Evolutionary conservation across 2,797 vertebrate genomes (phyloP), one percentile per base, ranked within the genome.

Genomic region (Leptatherina wallacei): DNA sequence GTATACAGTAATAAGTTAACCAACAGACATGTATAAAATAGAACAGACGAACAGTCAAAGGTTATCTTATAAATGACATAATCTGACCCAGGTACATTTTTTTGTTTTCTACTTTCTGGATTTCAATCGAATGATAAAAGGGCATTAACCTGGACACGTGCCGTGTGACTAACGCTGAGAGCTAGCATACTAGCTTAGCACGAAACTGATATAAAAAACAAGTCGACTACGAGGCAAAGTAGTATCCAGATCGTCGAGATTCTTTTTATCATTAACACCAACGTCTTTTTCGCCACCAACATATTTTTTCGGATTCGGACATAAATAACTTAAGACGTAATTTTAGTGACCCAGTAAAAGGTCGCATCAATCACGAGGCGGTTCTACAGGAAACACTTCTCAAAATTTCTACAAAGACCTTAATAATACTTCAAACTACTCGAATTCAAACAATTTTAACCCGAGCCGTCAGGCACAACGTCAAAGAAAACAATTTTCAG

Each of bases 131-230:
- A 36, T 6, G 29, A 14, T 35, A 4, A 14, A 27, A 42, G 65
- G 40, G 59, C 68, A 56, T 16, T 61, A 67, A 68, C 54, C 33
- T 35, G 51, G 61, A 55, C 89, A 88, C 89, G 85, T 89, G 87
- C 64, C 54, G 18, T 29, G 2, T 14, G 18, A 71, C 42, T 38
- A 35, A 62, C 24, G 42, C 35, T 71, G 71, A 22, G 22, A 49
- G 64, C 47, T 81, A 78, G 61, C 56, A 47, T 16, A 65, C 55
- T 61, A 65, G 56, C 65, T 10, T 70, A 61, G 71, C 40, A 27
- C 9, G 24, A 27, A n/a, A 44, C 6, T 32, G 56, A 4, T 32
- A 36, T 69, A 54, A 14, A 61, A 32, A 68, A 47, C 1, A 20
- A 11, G 16, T 3, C 11, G 38, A 9, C 14, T 14, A 20, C 16